Evolutionary conservation across 2,797 vertebrate genomes (phyloP), one percentile per base, ranked within the genome.

Genomic region (Euthynnus affinis): DNA sequence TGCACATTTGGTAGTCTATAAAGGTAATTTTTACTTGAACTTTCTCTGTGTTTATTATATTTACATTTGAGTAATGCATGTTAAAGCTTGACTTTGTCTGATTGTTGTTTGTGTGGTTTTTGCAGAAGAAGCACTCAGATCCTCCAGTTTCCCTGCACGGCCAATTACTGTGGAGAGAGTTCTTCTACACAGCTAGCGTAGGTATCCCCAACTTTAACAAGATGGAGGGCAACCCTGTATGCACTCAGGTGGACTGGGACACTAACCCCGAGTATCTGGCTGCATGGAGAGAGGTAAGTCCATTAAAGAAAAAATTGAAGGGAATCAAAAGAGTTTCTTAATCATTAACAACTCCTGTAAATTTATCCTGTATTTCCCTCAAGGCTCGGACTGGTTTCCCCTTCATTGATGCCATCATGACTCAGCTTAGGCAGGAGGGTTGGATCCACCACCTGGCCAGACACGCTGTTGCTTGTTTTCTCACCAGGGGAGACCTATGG

Each of bases 91-190:
- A 25, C 27, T 55, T 17, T 9, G 4, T 69, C 0, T 23, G 48
- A 32, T 9, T 66, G 14, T 17, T 29, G 12, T 20, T 0, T 57
- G 17, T 72, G n/a, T 82, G 15, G 10, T 1, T 13, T 62, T 58
- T 60, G n/a, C 88, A 96, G 95, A 94, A 73, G 78, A 93, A 94
- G 70, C 96, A 96, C 83, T 96, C 96, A 0, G 52, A 76, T 17
- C 96, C 95, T 18, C 96, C 95, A 0, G 94, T 96, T 7, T 96
- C 96, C 2, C 82, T 96, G 52, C 95, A 96, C 0, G 94, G 95
- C 4, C 96, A 96, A 91, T 87, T 96, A 9, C 90, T 96, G 67
- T 96, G 96, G 96, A 94, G 96, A 55, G 96, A 96, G 82, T 96
- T 96, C 84, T 96, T 93, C 88, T 96, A 96, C 90, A 95, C 93